Evolutionary conservation across 2,113 vertebrate genomes (phyloP), one percentile per base, ranked within the genome.

Genomic region (Oncorhynchus gorbuscha): DNA sequence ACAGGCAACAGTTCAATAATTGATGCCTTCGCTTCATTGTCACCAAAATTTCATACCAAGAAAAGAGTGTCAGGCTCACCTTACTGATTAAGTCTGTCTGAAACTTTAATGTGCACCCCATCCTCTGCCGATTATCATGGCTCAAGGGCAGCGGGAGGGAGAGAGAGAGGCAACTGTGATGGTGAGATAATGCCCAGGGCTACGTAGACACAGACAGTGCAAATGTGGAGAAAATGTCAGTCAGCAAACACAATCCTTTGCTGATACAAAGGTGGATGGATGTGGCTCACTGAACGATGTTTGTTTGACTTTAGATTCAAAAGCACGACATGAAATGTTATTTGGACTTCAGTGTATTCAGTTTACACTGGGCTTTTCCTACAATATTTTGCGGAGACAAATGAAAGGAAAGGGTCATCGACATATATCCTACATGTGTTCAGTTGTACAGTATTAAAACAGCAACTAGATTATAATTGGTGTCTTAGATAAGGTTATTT

Each of bases 21-120:
- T 55, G 51, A 55, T 55, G 51, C 51, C 51, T 13, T 55, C 12
- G 16, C 14, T 55, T 55, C 51, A 55, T 55, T 55, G 51, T 55
- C 12, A 55, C 51, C 51, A 13, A 55, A 55, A 55, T 16, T 55
- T 55, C 16, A 55, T 55, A 55, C 51, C 51, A 45, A 45, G 39
- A 45, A 45, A 45, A 45, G 39, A 9, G 39, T 45, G 39, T 45
- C 39, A 45, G 39, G 39, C 39, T 94, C 93, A 87, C 73, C 90
- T 94, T 94, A 93, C 93, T 90, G 87, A 94, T 93, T 93, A 92
- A 88, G 89, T 84, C 87, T 76, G 80, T 86, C 88, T 94, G 87
- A 93, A 94, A 92, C 81, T 92, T 94, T 94, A 93, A 94, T 93
- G 89, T 78, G 75, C 73, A 72, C 73, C 83, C 80, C 91, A 88